Evolutionary conservation across 2,113 vertebrate species (phyloP).

Genomic region (Triplophysa tibetana): DNA sequence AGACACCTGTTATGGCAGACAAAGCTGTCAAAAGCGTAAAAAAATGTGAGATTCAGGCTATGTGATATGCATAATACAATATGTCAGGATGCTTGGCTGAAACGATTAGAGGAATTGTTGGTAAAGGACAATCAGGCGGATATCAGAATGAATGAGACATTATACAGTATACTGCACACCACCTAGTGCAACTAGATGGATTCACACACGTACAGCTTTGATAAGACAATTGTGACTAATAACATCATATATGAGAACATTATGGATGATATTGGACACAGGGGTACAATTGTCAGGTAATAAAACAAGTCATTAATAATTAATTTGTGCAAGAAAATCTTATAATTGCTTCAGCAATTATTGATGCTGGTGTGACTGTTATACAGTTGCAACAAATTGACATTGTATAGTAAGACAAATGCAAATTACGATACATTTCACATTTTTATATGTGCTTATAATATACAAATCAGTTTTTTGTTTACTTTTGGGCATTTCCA

Average conservation of each 20-base stretch:
- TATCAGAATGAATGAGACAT: background rate
- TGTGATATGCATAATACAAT: conserved; percentile 31
- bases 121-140: conserved; percentile 1
- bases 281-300: no score
- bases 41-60: conserved; percentile 26
- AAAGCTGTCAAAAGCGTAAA: conserved; percentile 48
- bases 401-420: no score
- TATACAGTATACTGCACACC: background rate
- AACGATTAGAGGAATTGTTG: conserved; percentile 14
- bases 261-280: background rate
- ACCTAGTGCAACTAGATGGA: background rate
- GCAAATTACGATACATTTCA: no score
- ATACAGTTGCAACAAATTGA: background rate
- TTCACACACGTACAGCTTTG: background rate
- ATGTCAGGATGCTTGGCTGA: conserved; percentile 15
- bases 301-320: no score
- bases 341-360: background rate
- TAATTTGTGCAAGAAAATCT: no score
- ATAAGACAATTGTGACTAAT: background rate
- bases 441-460: no score
- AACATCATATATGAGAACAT: background rate
- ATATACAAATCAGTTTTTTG: no score
- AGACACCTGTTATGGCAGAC: conserved; percentile 59
- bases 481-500: no score
- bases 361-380: background rate